Percentiles rank a stretch among this genome's conserved stretches.
Conservation (phyloP, 2,888 invertebrate species). For the Campoplex nolae region DNA sequence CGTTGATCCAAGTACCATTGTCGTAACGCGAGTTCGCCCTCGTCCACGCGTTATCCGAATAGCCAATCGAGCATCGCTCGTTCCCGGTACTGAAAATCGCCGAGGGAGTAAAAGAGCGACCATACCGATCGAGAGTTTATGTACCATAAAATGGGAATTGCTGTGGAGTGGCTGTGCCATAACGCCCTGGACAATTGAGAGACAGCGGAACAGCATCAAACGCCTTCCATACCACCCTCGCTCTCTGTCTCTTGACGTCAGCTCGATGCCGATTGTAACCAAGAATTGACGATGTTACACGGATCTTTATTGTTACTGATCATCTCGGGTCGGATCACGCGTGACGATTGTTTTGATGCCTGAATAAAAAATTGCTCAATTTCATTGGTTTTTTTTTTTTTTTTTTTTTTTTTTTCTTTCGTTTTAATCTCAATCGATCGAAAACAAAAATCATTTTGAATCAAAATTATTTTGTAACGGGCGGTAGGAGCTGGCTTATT, state of each 20-base stretch:
- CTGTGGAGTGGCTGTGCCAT: constrained; percentile 60
- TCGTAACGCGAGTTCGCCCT: constrained; percentile 71
- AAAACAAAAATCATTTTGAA: too few species aligned
- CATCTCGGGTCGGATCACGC: background rate
- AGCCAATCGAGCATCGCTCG: constrained; percentile 77
- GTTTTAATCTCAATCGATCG: background rate
- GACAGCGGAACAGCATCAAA: constrained; percentile 48
- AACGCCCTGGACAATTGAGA: constrained; percentile 40
- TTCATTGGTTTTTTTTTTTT: background rate
- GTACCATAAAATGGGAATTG: constrained; percentile 79
- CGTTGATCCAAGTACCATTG: constrained; percentile 74
- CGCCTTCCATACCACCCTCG: constrained; percentile 12
- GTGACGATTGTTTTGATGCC: constrained; percentile 6
- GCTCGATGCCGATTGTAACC: constrained; percentile 22
- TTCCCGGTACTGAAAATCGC: constrained; percentile 67
- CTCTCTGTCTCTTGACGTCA: background rate
- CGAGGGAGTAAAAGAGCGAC: constrained; percentile 25
- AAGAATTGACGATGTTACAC: constrained; percentile 22
- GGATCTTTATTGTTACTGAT: constrained; percentile 17
- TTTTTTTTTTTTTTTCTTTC: background rate
- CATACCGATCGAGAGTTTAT: constrained; percentile 76
- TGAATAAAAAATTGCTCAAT: constrained; percentile 6
- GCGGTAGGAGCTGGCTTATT: too few species aligned
- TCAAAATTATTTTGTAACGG: too few species aligned
- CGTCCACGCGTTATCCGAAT: constrained; percentile 72